These are phyloP conservation scores for Austrofundulus limnaeus DNA, from an alignment of 2,113 vertebrate species.

Conservation along the genomic window DNA sequence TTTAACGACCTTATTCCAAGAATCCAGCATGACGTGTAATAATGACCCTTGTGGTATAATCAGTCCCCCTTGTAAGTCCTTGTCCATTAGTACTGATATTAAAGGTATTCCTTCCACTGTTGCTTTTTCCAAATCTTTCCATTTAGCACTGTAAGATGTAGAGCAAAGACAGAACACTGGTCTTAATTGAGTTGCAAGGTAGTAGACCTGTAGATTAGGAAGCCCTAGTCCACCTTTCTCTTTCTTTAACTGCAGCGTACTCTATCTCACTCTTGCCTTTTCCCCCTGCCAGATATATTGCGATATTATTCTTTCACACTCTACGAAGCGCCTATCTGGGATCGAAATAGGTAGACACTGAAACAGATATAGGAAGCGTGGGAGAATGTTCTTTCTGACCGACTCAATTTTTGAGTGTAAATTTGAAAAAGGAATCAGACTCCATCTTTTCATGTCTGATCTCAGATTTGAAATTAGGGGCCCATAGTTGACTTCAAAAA, in stretches of 20 bases:
- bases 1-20: background rate
- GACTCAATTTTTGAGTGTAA: background rate
- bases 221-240: conserved; percentile 1
- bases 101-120: background rate
- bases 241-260: background rate
- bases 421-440: background rate
- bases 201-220: background rate
- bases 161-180: background rate
- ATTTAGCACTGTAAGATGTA: background rate
- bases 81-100: background rate
- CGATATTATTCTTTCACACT: background rate
- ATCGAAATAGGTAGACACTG: background rate
- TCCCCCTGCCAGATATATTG: background rate
- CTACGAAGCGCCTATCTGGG: background rate
- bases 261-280: conserved; percentile 2
- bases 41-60: accelerated
- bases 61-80: background rate
- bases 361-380: background rate
- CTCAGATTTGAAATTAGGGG: too few species aligned
- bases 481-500: too few species aligned
- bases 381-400: conserved; percentile 1
- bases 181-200: background rate
- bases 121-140: background rate
- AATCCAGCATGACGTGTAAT: background rate
- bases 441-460: too few species aligned